phyloP scores from a whole-genome alignment of 2,113 vertebrate genomes.

The Zapornia atra region DNA sequence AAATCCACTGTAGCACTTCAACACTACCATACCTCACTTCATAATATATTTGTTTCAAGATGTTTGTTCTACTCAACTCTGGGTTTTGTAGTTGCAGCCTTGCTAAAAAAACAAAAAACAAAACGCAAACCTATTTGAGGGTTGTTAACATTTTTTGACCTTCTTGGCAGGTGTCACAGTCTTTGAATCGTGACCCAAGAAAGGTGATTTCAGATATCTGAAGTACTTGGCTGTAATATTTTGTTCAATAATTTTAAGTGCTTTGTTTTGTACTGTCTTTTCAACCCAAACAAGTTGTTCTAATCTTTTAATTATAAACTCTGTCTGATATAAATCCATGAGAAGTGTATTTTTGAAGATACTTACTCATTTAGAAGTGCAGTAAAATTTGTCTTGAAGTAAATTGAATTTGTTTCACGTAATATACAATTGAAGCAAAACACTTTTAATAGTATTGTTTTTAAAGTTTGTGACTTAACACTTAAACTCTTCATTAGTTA shows the following conservation, averaged over 20 bases:
- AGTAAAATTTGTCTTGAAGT: conserved; percentile 64
- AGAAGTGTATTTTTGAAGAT: conserved; percentile 73
- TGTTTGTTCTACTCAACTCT: conserved; percentile 38
- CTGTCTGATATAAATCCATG: conserved; percentile 50
- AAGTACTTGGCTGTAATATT: conserved; percentile 67
- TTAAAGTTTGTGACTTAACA: conserved; percentile 24
- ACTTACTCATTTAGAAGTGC: conserved; percentile 55
- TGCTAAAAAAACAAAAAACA: conserved; percentile 40
- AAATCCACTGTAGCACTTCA: conserved; percentile 69
- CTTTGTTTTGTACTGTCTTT: conserved; percentile 73
- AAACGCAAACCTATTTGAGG: conserved; percentile 24
- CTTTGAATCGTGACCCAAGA: conserved; percentile 63
- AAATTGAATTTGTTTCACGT: conserved; percentile 47
- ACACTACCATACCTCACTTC: conserved; percentile 76
- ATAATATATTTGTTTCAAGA: conserved; percentile 46
- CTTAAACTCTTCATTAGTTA: conserved; percentile 49
- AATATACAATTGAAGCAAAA: conserved; percentile 8
- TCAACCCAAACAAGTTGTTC: conserved; percentile 53
- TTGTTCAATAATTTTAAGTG: conserved; percentile 55
- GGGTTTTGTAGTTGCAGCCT: conserved; percentile 66
- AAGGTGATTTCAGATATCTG: conserved; percentile 64
- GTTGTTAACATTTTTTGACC: conserved; percentile 41
- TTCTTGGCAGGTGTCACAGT: conserved; percentile 39
- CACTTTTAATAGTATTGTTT: conserved; percentile 42
- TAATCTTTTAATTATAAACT: conserved; percentile 59